Evolutionary conservation across 2,797 vertebrate species (phyloP).

Genomic region (Masticophis lateralis): DNA sequence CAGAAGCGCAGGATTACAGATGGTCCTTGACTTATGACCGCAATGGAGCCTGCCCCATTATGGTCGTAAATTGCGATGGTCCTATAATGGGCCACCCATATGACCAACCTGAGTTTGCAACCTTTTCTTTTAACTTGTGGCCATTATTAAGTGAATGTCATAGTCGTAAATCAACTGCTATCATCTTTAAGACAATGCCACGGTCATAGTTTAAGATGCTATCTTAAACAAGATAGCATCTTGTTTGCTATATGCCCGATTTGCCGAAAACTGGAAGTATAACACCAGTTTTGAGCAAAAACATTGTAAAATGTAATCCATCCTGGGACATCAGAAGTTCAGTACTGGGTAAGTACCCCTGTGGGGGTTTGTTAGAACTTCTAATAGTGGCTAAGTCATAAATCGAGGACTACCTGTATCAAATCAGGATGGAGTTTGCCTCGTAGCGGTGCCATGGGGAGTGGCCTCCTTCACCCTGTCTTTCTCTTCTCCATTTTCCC

Average conservation of each 20-base stretch:
- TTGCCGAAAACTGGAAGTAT: background rate
- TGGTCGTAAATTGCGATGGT: background rate
- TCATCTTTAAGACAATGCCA: too few relatives aligned
- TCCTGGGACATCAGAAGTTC: background rate
- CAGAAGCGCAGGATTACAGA: background rate
- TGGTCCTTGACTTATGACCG: background rate
- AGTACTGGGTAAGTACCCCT: background rate
- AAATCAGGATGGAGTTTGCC: too few relatives aligned
- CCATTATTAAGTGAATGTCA: background rate
- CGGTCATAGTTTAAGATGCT: too few relatives aligned
- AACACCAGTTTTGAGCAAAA: background rate
- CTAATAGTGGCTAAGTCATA: background rate
- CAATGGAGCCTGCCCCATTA: background rate
- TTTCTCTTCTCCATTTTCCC: constrained; percentile 17
- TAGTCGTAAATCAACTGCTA: background rate
- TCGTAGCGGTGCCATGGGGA: background rate
- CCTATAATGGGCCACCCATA: background rate
- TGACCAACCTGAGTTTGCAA: background rate
- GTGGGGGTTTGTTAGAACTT: background rate
- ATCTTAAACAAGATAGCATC: too few relatives aligned
- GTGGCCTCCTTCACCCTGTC: background rate
- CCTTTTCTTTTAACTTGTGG: background rate
- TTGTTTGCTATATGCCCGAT: background rate
- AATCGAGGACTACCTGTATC: background rate
- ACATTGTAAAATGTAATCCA: too few relatives aligned